A percentile compares a stretch with the other conserved stretches of the same genome.
Evolutionary conservation across 2,888 invertebrate genomes (phyloP).

Genomic region (Ephialtes manifestator): DNA sequence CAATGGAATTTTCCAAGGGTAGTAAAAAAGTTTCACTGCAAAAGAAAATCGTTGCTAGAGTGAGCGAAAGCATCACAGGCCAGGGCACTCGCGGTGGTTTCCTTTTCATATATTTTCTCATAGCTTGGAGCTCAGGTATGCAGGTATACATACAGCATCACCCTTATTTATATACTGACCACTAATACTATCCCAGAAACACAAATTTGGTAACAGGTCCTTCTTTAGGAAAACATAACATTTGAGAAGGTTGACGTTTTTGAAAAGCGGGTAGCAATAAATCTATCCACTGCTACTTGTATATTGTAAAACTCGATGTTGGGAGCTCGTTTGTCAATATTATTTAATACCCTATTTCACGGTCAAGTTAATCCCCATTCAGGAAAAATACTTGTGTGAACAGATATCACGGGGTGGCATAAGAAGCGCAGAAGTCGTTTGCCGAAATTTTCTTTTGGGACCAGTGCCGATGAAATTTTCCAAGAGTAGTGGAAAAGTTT

Average conservation of each 20-base stretch:
- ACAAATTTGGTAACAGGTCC: slow-evolving; percentile 9
- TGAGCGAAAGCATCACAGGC: too few species aligned
- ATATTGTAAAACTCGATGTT: background rate
- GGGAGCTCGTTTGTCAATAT: background rate
- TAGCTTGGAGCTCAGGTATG: background rate
- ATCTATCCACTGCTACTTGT: background rate
- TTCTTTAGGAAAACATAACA: slow-evolving; percentile 72
- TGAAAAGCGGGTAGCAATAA: background rate
- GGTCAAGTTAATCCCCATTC: slow-evolving; percentile 68
- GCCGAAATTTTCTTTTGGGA: background rate
- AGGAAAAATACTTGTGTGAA: slow-evolving; percentile 75
- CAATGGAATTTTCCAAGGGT: background rate
- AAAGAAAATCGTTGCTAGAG: background rate
- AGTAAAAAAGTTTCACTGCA: background rate
- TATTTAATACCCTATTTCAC: slow-evolving; percentile 46
- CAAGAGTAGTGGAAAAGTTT: background rate
- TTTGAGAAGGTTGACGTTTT: slow-evolving; percentile 52
- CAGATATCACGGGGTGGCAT: slow-evolving; percentile 73
- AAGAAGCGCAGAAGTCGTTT: slow-evolving; percentile 57
- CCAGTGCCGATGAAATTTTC: background rate
- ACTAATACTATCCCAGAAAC: background rate
- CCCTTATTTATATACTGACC: background rate
- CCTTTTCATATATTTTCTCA: background rate
- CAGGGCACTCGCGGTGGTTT: background rate
- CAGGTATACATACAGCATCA: background rate